These are phyloP conservation scores for Aphaenogaster floridana DNA, from an alignment of 1,140 invertebrate genomes.

Conservation along the genomic window DNA sequence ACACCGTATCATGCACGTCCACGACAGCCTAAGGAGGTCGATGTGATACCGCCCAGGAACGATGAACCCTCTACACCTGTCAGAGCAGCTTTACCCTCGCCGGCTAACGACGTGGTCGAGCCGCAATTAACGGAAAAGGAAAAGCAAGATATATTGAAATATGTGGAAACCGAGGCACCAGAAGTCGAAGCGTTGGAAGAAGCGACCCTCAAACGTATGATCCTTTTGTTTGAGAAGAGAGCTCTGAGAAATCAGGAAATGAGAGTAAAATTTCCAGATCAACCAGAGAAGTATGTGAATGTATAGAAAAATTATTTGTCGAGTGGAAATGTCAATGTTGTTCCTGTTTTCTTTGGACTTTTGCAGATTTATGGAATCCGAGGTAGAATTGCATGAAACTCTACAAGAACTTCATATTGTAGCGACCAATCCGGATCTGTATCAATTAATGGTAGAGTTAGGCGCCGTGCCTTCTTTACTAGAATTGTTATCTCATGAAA, in stretches of 20 bases:
- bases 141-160: conserved; percentile 92
- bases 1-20: conserved; percentile 85
- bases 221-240: conserved; percentile 97
- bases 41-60: conserved; percentile 85
- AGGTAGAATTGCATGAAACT: conserved; percentile 97
- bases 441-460: conserved; percentile 96
- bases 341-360: conserved; percentile 59
- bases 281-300: conserved; percentile 94
- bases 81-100: conserved; percentile 84
- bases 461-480: conserved; percentile 96
- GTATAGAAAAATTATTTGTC: neutral
- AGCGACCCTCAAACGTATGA: conserved; percentile 94
- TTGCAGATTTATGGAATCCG: conserved; percentile 98
- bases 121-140: conserved; percentile 91
- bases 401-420: conserved; percentile 97
- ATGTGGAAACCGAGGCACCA: conserved; percentile 93
- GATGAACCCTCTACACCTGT: conserved; percentile 87
- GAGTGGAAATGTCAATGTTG: neutral
- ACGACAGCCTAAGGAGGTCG: conserved; percentile 79
- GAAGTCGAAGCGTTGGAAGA: conserved; percentile 96
- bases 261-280: conserved; percentile 99
- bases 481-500: conserved; percentile 98
- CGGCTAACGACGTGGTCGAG: conserved; percentile 88
- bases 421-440: conserved; percentile 98
- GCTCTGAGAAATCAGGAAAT: conserved; percentile 98